Conservation (phyloP, 1,140 invertebrate genomes). For the Gonioctena quinquepunctata region DNA sequence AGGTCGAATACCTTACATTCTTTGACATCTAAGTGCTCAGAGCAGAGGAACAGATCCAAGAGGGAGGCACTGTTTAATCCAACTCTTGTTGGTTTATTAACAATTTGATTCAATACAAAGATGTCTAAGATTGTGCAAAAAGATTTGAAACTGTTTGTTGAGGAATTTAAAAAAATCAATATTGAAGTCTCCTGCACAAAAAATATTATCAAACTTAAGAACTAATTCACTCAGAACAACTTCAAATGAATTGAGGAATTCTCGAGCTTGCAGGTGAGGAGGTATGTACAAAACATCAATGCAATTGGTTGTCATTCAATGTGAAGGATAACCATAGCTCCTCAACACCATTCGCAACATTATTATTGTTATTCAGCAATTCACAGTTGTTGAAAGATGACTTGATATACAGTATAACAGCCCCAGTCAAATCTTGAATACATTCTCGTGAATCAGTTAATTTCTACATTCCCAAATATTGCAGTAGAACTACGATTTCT, state of each 20-base stretch:
- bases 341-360: too few species aligned
- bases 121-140: too few species aligned
- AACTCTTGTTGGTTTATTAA: not conserved
- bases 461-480: too few species aligned
- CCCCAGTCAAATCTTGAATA: too few species aligned
- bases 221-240: not conserved
- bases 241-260: not conserved
- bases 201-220: not conserved
- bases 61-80: not conserved
- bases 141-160: not conserved
- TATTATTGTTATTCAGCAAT: too few species aligned
- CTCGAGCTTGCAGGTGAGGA: not conserved
- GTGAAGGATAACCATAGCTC: not conserved
- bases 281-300: not conserved
- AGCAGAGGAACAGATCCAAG: not conserved
- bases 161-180: not conserved
- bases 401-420: too few species aligned
- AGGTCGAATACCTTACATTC: not conserved
- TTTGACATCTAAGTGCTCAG: not conserved
- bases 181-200: conserved; percentile 9
- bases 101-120: not conserved
- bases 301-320: not conserved
- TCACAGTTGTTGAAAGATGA: too few species aligned
- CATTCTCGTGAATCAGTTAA: too few species aligned
- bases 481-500: too few species aligned